A percentile compares a stretch with the other conserved stretches of the same genome.
phyloP scores from a whole-genome alignment of 1,140 invertebrate species.

The Steinernema khuongi region DNA sequence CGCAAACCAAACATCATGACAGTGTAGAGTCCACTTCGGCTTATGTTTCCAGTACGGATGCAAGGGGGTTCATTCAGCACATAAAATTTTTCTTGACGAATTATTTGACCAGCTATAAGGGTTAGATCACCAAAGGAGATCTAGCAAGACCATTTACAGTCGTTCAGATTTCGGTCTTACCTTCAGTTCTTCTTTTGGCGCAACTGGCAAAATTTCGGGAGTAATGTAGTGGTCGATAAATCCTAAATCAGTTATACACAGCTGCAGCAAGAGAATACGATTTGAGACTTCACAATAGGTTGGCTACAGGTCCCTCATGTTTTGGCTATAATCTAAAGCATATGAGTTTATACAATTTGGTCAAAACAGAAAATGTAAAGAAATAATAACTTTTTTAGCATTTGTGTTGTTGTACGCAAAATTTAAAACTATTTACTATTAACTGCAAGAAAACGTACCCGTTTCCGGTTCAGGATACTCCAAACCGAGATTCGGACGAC shows the following conservation, averaged over 20 bases:
- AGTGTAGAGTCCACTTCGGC: not conserved
- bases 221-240: not conserved
- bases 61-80: not conserved
- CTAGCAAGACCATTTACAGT: not conserved
- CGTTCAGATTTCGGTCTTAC: not conserved
- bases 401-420: no score
- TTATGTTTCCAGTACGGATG: not conserved
- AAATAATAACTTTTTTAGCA: no score
- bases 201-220: not conserved
- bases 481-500: constrained; percentile 14
- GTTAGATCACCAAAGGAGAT: not conserved
- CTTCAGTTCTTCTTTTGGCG: not conserved
- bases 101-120: not conserved
- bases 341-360: no score
- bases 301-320: no score
- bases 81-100: not conserved
- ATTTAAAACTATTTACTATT: no score
- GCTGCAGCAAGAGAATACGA: no score
- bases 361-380: no score
- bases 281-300: no score
- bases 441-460: not conserved
- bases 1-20: not conserved
- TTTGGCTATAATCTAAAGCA: no score
- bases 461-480: constrained; percentile 26
- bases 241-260: not conserved